A percentile compares a stretch with the other conserved stretches of the same genome.
Conservation (phyloP, 2,888 invertebrate species). For the Protophormia terraenovae region DNA sequence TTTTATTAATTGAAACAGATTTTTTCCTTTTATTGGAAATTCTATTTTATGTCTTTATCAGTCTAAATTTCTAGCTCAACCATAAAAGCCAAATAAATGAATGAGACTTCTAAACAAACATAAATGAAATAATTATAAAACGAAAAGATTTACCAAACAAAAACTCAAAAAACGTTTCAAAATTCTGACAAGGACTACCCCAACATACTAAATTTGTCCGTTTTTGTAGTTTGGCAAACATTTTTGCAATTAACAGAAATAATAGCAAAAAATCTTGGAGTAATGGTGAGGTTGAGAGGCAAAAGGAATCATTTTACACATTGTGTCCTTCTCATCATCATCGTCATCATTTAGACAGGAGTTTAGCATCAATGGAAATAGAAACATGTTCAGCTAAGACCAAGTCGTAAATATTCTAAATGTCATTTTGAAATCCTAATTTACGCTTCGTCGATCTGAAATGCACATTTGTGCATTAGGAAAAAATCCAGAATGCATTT, state of each 20-base stretch:
- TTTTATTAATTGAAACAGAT: slow-evolving; percentile 58
- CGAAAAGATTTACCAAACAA: slow-evolving; percentile 57
- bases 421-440: slow-evolving; percentile 82
- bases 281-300: neutral
- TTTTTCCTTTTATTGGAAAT: slow-evolving; percentile 18
- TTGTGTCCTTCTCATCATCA: slow-evolving; percentile 15
- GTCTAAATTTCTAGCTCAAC: slow-evolving; percentile 6
- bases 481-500: slow-evolving; percentile 62
- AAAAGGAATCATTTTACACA: slow-evolving; percentile 17
- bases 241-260: slow-evolving; percentile 66
- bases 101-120: slow-evolving; percentile 46
- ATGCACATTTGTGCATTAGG: slow-evolving; percentile 77
- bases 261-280: slow-evolving; percentile 39
- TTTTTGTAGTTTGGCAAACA: slow-evolving; percentile 57
- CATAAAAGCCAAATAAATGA: slow-evolving; percentile 52
- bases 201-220: slow-evolving; percentile 26
- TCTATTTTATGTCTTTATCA: slow-evolving; percentile 39
- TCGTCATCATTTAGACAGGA: slow-evolving; percentile 14
- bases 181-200: slow-evolving; percentile 52
- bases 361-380: slow-evolving; percentile 36
- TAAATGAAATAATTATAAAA: slow-evolving; percentile 65
- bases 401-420: slow-evolving; percentile 81
- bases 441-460: slow-evolving; percentile 80
- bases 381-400: slow-evolving; percentile 65
- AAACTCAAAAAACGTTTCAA: slow-evolving; percentile 50